Evolutionary conservation across 2,888 invertebrate genomes (phyloP), one percentile per base, ranked within the genome.

Genomic region (Drosophila prolongata): DNA sequence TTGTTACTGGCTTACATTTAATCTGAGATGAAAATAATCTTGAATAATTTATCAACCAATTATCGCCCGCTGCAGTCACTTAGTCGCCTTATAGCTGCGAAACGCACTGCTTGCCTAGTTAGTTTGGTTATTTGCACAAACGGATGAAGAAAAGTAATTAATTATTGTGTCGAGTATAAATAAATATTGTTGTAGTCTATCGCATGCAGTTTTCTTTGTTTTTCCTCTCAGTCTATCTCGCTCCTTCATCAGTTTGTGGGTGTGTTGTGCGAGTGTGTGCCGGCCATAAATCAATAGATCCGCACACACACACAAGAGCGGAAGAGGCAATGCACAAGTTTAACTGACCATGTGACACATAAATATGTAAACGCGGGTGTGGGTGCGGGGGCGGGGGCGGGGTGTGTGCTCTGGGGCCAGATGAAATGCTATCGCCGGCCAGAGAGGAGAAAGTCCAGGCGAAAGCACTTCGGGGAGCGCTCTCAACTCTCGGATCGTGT

Each of bases 281-380:
- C 38, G 70, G 50, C 60, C 68, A 68, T 66, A 66, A 68, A 66
- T 66, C 55, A 68, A 66, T 68, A 66, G 68, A 64, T 64, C 49
- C 40, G 11, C 19, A 61, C 76, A 76, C 76, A 78, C 69, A 84
- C 75, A 38, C 67, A 76, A 69, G 69, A 79, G 50, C 86, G 82
- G 82, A 82, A 82, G 77, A 70, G 82, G 80, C 82, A 82, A 82
- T 87, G 83, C 77, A 79, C 19, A 85, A 87, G 82, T 73, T 79
- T 73, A 87, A 82, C 82, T 85, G 88, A 85, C 82, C 82, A 85
- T 82, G 86, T 77, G 82, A 82, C 82, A 82, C 66, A 82, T 85
- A 87, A 85, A 82, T 75, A 53, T 64, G 42, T 64, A 42, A 37
- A 10, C 24, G 46, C 38, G 35, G 59, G 79, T 16, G 30, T 27